A percentile compares a stretch with the other conserved stretches of the same genome.
Evolutionary conservation across 2,797 vertebrate species (phyloP).

Genomic region (Mus minutoides): DNA sequence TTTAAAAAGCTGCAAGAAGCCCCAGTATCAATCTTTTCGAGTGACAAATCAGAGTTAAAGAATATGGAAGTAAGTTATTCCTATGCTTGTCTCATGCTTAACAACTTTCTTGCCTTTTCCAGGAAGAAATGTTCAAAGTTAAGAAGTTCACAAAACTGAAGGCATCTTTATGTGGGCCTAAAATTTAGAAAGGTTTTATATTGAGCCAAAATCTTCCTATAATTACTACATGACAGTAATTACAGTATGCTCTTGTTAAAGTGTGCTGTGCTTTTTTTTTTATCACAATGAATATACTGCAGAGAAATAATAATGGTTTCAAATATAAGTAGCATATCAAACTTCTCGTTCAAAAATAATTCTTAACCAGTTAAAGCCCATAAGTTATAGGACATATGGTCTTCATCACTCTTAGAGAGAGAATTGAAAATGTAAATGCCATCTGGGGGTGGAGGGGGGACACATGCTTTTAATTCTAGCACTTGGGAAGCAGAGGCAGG

Average conservation of each 20-base stretch:
- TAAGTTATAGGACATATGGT: slow-evolving; percentile 44
- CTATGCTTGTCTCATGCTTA: slow-evolving; percentile 3
- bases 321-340: slow-evolving; percentile 47
- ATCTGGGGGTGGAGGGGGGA: neutral
- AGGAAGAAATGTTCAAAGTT: slow-evolving; percentile 1
- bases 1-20: slow-evolving; percentile 15
- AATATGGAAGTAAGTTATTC: neutral
- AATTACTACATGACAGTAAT: slow-evolving; percentile 68
- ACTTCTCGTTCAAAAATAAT: slow-evolving; percentile 38
- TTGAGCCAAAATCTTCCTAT: slow-evolving; percentile 52
- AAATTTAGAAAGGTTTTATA: slow-evolving; percentile 64
- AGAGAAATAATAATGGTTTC: slow-evolving; percentile 60
- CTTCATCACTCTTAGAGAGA: slow-evolving; percentile 21
- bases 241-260: slow-evolving; percentile 64
- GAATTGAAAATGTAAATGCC: slow-evolving; percentile 48
- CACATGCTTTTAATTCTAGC: neutral
- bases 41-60: neutral
- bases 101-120: neutral
- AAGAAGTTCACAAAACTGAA: slow-evolving; percentile 51
- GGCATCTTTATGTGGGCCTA: slow-evolving; percentile 18
- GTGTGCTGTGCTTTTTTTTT: slow-evolving; percentile 49
- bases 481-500: neutral
- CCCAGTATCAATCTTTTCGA: neutral
- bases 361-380: slow-evolving; percentile 51
- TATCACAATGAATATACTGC: slow-evolving; percentile 21